Evolutionary conservation across 2,797 vertebrate species (phyloP).

Genomic region (Leuciscus waleckii): DNA sequence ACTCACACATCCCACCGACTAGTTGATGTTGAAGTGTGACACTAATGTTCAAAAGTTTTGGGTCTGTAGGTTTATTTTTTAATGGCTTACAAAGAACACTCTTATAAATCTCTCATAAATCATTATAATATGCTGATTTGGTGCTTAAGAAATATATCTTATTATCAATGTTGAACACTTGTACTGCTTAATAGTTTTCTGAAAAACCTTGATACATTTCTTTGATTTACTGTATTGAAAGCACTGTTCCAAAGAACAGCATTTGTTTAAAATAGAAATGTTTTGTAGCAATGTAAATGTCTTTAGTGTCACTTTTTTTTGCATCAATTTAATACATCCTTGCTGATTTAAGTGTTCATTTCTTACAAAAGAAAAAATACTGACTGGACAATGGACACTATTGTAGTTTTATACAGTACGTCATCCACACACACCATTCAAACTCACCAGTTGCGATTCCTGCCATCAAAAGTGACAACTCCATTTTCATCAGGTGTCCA

Average conservation of each 20-base stretch:
- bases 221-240: not conserved
- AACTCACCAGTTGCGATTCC: constrained; percentile 93
- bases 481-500: constrained; percentile 94
- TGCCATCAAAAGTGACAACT: constrained; percentile 92
- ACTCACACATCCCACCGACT: not conserved
- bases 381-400: not conserved
- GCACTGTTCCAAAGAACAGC: not conserved
- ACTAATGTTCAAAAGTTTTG: not conserved
- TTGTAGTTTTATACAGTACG: not conserved
- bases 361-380: not conserved
- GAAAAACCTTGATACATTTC: not conserved
- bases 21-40: not conserved
- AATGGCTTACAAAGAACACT: not conserved
- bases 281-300: not conserved
- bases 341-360: not conserved
- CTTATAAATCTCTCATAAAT: not conserved
- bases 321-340: not conserved
- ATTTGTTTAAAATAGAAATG: not conserved
- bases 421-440: not conserved
- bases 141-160: not conserved
- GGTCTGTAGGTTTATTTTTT: not conserved
- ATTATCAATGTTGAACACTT: not conserved
- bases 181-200: not conserved
- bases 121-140: not conserved
- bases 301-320: not conserved